Base-by-base conservation (phyloP, 2,797 vertebrate genomes). In the Rhyacichthys aspro region DNA sequence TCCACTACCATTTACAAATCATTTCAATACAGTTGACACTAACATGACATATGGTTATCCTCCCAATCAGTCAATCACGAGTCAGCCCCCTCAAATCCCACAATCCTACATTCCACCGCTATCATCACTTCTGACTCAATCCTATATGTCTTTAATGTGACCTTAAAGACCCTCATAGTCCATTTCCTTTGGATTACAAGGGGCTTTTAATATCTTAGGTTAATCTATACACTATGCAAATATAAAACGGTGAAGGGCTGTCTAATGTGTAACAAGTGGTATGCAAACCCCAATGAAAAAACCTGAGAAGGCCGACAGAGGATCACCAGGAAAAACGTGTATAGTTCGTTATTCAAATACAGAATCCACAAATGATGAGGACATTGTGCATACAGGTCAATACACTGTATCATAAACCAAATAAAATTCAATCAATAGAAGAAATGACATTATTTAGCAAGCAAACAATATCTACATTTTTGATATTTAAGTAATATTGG, bases 1-100 rank as follows among this genome's bases (percentile, higher is more conserved):
- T 12, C 47, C 11, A 48, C 70, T 42, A 59, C 76, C 83, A 87
- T 82, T 85, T 72, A n/a, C n/a, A n/a, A n/a, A n/a, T n/a, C n/a
- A n/a, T n/a, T n/a, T n/a, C n/a, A n/a, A n/a, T n/a, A n/a, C n/a
- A n/a, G n/a, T n/a, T n/a, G n/a, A n/a, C n/a, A n/a, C n/a, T n/a
- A n/a, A n/a, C n/a, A n/a, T n/a, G n/a, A n/a, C n/a, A n/a, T n/a
- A n/a, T n/a, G n/a, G n/a, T n/a, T n/a, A n/a, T n/a, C n/a, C n/a
- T n/a, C n/a, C n/a, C n/a, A n/a, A n/a, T n/a, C n/a, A n/a, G n/a
- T n/a, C n/a, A n/a, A 76, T 87, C 71, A 82, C 79, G 85, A 78
- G 70, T 80, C 78, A 80, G 56, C 49, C 34, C 47, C 8, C 12
- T 78, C 69, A 81, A 82, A 80, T 84, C 69, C 70, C 49, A n/a